Percentiles rank a stretch among this genome's conserved stretches.
Evolutionary conservation across 2,797 vertebrate species (phyloP).

Genomic region (Lophius americanus): DNA sequence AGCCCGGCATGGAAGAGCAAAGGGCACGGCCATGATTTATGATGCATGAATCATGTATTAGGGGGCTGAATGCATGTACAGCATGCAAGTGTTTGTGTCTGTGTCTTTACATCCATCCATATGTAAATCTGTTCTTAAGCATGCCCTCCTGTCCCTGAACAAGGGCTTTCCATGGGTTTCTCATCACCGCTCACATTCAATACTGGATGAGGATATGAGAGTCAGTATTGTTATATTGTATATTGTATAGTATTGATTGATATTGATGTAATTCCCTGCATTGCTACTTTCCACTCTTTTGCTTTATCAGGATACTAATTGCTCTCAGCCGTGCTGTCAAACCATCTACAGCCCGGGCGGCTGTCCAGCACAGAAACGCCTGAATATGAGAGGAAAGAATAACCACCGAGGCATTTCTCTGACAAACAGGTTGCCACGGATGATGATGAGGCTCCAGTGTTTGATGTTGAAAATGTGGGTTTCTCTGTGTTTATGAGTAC

Average conservation of each 20-base stretch:
- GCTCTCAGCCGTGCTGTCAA: constrained; percentile 64
- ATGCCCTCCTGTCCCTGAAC: neutral
- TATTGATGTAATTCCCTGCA: constrained; percentile 71
- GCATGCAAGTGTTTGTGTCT: constrained; percentile 18
- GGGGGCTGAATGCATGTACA: no score
- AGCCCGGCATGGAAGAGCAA: neutral
- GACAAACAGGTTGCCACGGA: constrained; percentile 53
- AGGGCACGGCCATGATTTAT: neutral
- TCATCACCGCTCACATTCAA: constrained; percentile 52
- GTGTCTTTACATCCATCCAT: no score
- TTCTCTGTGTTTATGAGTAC: neutral
- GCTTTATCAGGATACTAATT: constrained; percentile 79
- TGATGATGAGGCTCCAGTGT: constrained; percentile 47
- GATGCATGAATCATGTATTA: no score
- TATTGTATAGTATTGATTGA: no score
- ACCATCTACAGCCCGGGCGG: constrained; percentile 47
- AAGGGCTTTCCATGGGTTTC: constrained; percentile 16
- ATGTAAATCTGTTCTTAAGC: constrained; percentile 18
- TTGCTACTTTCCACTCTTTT: constrained; percentile 66
- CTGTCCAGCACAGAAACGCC: constrained; percentile 60
- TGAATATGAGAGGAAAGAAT: constrained; percentile 63
- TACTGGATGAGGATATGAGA: constrained; percentile 75
- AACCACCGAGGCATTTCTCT: constrained; percentile 52
- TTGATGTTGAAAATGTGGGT: constrained; percentile 31
- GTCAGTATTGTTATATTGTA: constrained; percentile 68